Conservation (phyloP, 2,888 invertebrate genomes). For the Girardia tigrina region DNA sequence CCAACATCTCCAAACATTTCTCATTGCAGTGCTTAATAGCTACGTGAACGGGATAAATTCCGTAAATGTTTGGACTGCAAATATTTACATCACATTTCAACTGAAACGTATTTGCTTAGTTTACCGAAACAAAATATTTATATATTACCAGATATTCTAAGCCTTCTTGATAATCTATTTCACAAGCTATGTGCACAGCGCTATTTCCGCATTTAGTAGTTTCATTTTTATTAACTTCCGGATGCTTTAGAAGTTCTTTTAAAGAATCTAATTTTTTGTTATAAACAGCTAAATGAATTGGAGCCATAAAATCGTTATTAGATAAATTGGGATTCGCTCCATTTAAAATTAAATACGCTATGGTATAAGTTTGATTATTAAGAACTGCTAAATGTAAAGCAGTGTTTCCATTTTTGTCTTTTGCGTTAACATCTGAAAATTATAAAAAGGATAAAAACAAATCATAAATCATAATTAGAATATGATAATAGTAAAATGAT, state of each 20-base stretch:
- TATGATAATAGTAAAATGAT: too few relatives aligned
- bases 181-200: background rate
- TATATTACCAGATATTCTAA: background rate
- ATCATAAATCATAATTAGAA: too few relatives aligned
- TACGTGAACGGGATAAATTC: conserved; percentile 10
- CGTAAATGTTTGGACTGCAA: conserved; percentile 3
- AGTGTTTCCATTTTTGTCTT: conserved; percentile 3
- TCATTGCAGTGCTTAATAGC: background rate
- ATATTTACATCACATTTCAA: background rate
- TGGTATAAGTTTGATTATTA: background rate
- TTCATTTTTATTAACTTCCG: background rate
- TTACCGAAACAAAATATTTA: too few relatives aligned
- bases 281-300: background rate
- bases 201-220: background rate
- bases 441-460: background rate
- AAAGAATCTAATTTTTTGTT: background rate
- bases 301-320: background rate
- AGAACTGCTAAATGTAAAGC: background rate
- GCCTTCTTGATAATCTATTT: background rate
- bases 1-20: background rate
- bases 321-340: conserved; percentile 10
- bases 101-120: too few relatives aligned
- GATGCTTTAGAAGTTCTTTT: background rate
- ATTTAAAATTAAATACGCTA: background rate
- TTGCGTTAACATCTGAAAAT: background rate